Percentiles rank a stretch among this genome's conserved stretches.
Conservation (phyloP, 1,140 invertebrate genomes). For the Carposina sasakii region DNA sequence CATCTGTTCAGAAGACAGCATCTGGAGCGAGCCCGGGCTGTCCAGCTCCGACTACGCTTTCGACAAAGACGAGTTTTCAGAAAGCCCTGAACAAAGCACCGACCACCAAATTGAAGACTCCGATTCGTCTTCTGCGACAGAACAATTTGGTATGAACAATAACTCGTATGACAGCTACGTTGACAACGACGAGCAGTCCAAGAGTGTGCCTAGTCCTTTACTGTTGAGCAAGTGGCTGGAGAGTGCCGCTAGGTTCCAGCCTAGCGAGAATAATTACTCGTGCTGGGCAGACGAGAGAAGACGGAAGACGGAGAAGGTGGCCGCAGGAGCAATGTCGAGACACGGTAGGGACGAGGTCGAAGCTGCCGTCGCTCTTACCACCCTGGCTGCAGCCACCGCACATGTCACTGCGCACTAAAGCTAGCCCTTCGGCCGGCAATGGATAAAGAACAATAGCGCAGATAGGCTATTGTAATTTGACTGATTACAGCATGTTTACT, state of each 20-base stretch:
- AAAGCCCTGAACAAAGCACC: slow-evolving; percentile 36
- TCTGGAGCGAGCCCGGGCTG: slow-evolving; percentile 77
- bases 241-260: slow-evolving; percentile 78
- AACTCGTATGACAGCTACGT: slow-evolving; percentile 54
- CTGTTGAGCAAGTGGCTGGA: slow-evolving; percentile 80
- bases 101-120: slow-evolving; percentile 40
- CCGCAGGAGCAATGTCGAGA: slow-evolving; percentile 30
- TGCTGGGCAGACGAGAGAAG: slow-evolving; percentile 72
- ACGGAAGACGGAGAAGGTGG: slow-evolving; percentile 35
- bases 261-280: slow-evolving; percentile 78
- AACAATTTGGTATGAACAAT: slow-evolving; percentile 58
- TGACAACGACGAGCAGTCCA: slow-evolving; percentile 34
- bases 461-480: no score
- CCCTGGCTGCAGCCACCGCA: slow-evolving; percentile 58
- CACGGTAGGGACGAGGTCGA: slow-evolving; percentile 80
- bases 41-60: slow-evolving; percentile 35
- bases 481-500: no score
- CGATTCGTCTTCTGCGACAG: slow-evolving; percentile 46
- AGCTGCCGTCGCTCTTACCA: slow-evolving; percentile 79
- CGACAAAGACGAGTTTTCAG: slow-evolving; percentile 26
- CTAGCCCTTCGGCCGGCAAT: no score
- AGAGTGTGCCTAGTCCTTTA: slow-evolving; percentile 63
- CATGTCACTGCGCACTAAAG: slow-evolving; percentile 44
- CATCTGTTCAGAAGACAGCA: slow-evolving; percentile 82
- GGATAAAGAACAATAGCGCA: no score